phyloP scores from a whole-genome alignment of 2,797 vertebrate species.

The Xiphophorus birchmanni region DNA sequence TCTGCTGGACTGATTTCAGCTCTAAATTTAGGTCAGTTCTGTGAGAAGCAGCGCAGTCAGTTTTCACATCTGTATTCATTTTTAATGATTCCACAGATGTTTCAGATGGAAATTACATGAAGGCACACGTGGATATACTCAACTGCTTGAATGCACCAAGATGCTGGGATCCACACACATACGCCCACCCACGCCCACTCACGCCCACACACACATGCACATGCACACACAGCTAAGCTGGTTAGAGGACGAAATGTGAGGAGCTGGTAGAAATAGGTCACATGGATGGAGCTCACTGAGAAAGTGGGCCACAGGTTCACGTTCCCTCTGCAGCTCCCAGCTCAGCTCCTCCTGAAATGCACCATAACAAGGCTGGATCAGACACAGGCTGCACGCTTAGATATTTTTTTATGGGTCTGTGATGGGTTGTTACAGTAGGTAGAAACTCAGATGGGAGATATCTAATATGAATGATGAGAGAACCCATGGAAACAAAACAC shows the following conservation, averaged over 20 bases:
- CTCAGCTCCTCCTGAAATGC: slow-evolving; percentile 9
- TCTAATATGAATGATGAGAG: background rate
- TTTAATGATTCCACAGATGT: slow-evolving; percentile 49
- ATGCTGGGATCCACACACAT: background rate
- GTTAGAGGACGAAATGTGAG: slow-evolving; percentile 8
- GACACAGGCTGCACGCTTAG: background rate
- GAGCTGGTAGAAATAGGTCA: slow-evolving; percentile 64
- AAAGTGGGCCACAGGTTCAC: slow-evolving; percentile 56
- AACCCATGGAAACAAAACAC: background rate
- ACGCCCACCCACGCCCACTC: background rate
- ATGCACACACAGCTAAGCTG: background rate
- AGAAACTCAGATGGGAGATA: background rate
- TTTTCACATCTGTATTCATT: slow-evolving; percentile 19
- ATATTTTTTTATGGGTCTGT: background rate
- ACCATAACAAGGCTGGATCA: background rate
- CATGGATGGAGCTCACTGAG: slow-evolving; percentile 35
- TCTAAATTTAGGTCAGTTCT: slow-evolving; percentile 12
- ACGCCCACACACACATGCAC: too few species aligned
- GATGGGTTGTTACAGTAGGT: background rate
- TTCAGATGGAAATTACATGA: slow-evolving; percentile 13
- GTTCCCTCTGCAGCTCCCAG: slow-evolving; percentile 29
- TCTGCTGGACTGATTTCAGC: background rate
- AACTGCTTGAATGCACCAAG: slow-evolving; percentile 12
- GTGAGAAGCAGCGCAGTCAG: slow-evolving; percentile 5
- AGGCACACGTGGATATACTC: background rate